Conservation (phyloP, 2,888 invertebrate species). For the Vandiemenella viatica region DNA sequence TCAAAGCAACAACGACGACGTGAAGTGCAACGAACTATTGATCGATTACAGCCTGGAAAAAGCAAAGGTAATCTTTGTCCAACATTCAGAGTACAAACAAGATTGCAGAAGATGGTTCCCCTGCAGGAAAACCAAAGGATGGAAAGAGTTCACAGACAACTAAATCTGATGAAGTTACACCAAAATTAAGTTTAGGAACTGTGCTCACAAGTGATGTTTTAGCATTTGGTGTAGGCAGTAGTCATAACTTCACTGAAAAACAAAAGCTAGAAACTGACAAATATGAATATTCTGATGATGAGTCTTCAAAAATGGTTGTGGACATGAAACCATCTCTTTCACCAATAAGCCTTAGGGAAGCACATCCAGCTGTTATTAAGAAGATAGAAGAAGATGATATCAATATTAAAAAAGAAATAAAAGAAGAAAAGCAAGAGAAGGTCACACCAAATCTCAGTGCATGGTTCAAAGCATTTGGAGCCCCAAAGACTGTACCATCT, state of each 20-base stretch:
- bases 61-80: conserved; percentile 71
- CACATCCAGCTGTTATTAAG: conserved; percentile 1
- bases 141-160: conserved; percentile 8
- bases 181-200: conserved; percentile 70
- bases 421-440: conserved; percentile 36
- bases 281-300: conserved; percentile 7
- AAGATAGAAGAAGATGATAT: conserved; percentile 19
- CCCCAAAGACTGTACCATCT: conserved; percentile 49
- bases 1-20: conserved; percentile 25
- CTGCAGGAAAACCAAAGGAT: conserved; percentile 20
- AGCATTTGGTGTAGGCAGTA: conserved; percentile 34
- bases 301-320: not conserved
- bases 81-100: conserved; percentile 40
- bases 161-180: conserved; percentile 40
- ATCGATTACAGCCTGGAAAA: conserved; percentile 70
- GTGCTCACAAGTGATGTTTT: conserved; percentile 60
- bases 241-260: conserved; percentile 42
- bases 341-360: not conserved
- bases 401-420: conserved; percentile 19
- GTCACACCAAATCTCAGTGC: conserved; percentile 77
- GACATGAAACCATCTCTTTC: not conserved
- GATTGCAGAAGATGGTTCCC: conserved; percentile 45
- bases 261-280: conserved; percentile 21
- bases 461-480: conserved; percentile 85
- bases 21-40: conserved; percentile 68